A percentile compares a stretch with the other conserved stretches of the same genome.
Evolutionary conservation across 2,888 invertebrate genomes (phyloP).

Genomic region (Hylaea fasciaria): DNA sequence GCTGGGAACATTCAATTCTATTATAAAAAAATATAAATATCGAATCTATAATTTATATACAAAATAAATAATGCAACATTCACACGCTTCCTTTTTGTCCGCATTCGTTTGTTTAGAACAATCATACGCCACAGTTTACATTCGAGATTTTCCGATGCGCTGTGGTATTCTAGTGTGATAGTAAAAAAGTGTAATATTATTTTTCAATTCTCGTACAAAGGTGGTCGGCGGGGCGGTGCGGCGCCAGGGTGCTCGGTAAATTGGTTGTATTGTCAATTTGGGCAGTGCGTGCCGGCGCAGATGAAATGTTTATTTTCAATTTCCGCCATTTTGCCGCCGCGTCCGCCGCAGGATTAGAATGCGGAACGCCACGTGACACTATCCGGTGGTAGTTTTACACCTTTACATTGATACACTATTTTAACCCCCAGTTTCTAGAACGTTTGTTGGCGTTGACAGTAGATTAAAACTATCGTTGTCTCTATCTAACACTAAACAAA

Average conservation of each 20-base stretch:
- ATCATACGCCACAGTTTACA: constrained; percentile 65
- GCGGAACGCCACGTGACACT: constrained; percentile 39
- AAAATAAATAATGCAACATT: no score
- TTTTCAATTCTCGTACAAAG: constrained; percentile 85
- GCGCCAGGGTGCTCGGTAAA: constrained; percentile 68
- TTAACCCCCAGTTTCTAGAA: no score
- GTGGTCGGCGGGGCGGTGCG: constrained; percentile 66
- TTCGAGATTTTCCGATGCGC: constrained; percentile 75
- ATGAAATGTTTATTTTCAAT: constrained; percentile 85
- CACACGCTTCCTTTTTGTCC: no score
- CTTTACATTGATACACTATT: constrained; percentile 25
- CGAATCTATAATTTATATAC: no score
- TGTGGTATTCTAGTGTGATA: constrained; percentile 46
- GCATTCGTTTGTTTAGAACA: not conserved
- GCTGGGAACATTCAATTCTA: no score
- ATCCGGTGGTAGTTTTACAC: constrained; percentile 28
- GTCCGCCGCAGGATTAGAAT: constrained; percentile 78
- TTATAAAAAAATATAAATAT: not conserved
- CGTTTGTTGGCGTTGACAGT: no score
- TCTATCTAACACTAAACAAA: no score
- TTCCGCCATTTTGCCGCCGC: constrained; percentile 81
- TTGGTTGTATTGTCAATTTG: constrained; percentile 85
- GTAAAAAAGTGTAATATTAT: constrained; percentile 77
- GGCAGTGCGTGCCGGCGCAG: constrained; percentile 84
- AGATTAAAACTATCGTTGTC: no score